phyloP scores from a whole-genome alignment of 2,888 invertebrate species.

The Ephialtes manifestator region DNA sequence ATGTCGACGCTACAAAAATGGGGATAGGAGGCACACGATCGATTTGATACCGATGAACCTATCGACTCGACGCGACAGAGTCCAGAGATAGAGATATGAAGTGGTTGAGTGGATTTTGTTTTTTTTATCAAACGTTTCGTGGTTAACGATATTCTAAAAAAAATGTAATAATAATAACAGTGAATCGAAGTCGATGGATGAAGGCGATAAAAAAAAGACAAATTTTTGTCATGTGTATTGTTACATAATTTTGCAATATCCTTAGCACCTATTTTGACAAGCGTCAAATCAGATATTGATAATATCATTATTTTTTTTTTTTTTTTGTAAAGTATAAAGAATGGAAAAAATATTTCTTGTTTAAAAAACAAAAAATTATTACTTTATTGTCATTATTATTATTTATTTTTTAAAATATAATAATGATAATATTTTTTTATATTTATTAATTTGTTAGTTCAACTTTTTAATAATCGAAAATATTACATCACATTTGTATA shows the following conservation, averaged over 20 bases:
- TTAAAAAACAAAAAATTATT: too few relatives aligned
- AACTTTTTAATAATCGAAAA: too few relatives aligned
- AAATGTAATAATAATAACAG: conserved; percentile 16
- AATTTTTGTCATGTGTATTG: neutral
- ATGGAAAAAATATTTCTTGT: too few relatives aligned
- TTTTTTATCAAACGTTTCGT: conserved; percentile 27
- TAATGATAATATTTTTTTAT: too few relatives aligned
- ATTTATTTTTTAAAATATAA: too few relatives aligned
- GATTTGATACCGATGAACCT: conserved; percentile 63
- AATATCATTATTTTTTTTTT: too few relatives aligned
- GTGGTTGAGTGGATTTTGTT: conserved; percentile 40
- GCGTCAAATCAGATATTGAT: neutral
- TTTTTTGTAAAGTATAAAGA: too few relatives aligned
- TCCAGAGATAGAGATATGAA: conserved; percentile 52
- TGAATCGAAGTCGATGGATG: conserved; percentile 2
- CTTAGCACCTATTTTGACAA: too few relatives aligned
- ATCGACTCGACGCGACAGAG: conserved; percentile 65
- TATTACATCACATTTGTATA: too few relatives aligned
- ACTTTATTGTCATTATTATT: too few relatives aligned
- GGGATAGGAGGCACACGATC: conserved; percentile 52
- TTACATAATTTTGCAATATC: neutral
- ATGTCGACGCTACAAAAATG: conserved; percentile 61
- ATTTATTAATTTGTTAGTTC: too few relatives aligned
- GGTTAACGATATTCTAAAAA: conserved; percentile 38
- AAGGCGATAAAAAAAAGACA: conserved; percentile 14